Evolutionary conservation across 2,888 invertebrate species (phyloP).

Genomic region (Stenotaenia linearis): DNA sequence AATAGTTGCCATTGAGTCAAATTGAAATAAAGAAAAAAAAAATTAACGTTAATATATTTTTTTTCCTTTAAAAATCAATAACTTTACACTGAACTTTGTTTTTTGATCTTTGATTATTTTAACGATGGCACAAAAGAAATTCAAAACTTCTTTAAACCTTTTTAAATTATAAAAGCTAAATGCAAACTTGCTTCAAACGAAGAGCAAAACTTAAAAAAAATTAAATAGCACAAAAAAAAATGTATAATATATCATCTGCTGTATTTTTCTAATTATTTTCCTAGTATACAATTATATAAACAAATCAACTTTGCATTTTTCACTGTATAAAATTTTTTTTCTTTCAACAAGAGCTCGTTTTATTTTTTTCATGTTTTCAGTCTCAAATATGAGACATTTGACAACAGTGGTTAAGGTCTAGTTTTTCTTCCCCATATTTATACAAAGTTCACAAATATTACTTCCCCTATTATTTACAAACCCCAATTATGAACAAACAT

Average conservation of each 20-base stretch:
- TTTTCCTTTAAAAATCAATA: not conserved
- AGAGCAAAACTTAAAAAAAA: not conserved
- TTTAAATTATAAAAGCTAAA: not conserved
- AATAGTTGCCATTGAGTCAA: not conserved
- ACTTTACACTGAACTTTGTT: not conserved
- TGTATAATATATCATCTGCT: not conserved
- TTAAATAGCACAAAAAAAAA: not conserved
- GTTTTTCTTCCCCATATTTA: slow-evolving; percentile 1
- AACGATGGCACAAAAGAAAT: too few species aligned
- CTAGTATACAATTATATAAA: slow-evolving; percentile 14
- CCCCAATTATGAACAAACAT: not conserved
- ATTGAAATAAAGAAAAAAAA: not conserved
- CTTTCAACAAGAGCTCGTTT: not conserved
- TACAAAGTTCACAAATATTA: slow-evolving; percentile 15
- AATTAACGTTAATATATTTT: not conserved
- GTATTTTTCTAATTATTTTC: not conserved
- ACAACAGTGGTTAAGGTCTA: not conserved
- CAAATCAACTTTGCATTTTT: slow-evolving; percentile 11
- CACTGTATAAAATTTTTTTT: slow-evolving; percentile 5
- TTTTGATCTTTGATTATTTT: not conserved
- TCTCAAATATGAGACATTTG: slow-evolving; percentile 6
- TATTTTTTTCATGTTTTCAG: not conserved
- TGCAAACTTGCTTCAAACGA: not conserved
- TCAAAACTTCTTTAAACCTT: not conserved
- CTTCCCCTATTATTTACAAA: slow-evolving; percentile 7